A percentile compares a stretch with the other conserved stretches of the same genome.
Conservation (phyloP, 2,888 invertebrate species). For the Yponomeuta sedellus region DNA sequence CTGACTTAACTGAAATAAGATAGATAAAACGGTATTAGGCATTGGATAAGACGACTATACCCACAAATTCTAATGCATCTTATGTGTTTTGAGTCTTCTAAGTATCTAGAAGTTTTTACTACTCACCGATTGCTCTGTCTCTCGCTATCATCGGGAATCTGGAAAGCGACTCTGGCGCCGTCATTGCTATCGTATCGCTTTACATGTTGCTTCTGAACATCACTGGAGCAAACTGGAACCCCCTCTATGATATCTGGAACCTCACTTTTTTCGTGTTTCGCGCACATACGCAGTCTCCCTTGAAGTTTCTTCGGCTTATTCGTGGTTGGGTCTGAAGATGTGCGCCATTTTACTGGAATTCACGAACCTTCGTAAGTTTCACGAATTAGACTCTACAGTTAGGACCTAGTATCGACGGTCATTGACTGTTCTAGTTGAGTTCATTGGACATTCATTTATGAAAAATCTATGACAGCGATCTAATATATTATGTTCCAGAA, state of each 20-base stretch:
- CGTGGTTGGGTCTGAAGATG: slow-evolving; percentile 54
- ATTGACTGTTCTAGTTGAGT: no score
- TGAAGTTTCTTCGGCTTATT: slow-evolving; percentile 57
- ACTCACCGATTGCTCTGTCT: slow-evolving; percentile 45
- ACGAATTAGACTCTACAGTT: no score
- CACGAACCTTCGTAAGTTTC: neutral
- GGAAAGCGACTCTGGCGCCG: slow-evolving; percentile 50
- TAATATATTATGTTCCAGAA: neutral
- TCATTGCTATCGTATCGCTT: slow-evolving; percentile 42
- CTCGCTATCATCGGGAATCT: slow-evolving; percentile 52
- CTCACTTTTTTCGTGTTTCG: slow-evolving; percentile 65
- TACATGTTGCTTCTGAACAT: slow-evolving; percentile 40
- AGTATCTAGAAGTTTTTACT: slow-evolving; percentile 17
- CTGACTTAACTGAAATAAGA: no score
- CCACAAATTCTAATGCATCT: no score
- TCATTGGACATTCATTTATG: no score
- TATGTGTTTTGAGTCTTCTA: neutral
- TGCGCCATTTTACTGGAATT: slow-evolving; percentile 55
- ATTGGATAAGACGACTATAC: no score
- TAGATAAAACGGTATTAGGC: no score
- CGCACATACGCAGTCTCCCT: slow-evolving; percentile 55
- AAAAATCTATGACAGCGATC: no score
- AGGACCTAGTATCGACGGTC: no score
- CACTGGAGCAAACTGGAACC: slow-evolving; percentile 65
- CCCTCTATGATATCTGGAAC: slow-evolving; percentile 73